Base-by-base conservation (phyloP, 2,888 invertebrate species). In the Girardia tigrina region DNA sequence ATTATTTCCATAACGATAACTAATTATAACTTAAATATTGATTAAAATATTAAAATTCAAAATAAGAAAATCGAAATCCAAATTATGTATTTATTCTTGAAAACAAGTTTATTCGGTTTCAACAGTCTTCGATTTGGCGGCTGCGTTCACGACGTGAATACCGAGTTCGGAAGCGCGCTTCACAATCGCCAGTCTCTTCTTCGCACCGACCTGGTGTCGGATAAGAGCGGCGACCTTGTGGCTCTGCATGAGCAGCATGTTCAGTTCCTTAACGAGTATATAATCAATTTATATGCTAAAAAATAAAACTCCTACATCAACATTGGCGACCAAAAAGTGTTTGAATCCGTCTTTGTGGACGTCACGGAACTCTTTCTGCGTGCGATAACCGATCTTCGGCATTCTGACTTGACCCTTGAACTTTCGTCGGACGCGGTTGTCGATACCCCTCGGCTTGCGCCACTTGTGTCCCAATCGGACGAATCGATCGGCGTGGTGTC, bases 401-500 rank as follows among this genome's bases (percentile, higher is more conserved):
- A 99, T 98, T 87, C 92, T 87, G 84, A 90, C 93, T 84, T 95
- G 95, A 29, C 98, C 98, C 90, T 98, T 98, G 88, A 98, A 98
- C 81, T 95, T 89, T 85, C 98, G 90, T 80, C 98, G 90, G 72
- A 98, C 97, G 86, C 97, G 89, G 89, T 99, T 98, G 87, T 99
- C 98, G 86, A 98, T 99, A 92, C 98, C 98, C 87, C 95, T 95
- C 26, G 98, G 98, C 87, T 95, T 98, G 84, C 98, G 90, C 98
- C 98, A 99, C 89, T 91, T 94, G 80, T 90, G 29, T n/a, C 29
- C 42, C 14, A 78, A 36, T 70, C 72, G 26, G 28, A 27, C 75
- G 16, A 26, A 75, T 28, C 28, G 23, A 77, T 98, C 97, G 83
- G 93, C 93, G 86, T 98, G 97, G 86, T 99, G 97, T 80, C 98